Evolutionary conservation across 2,797 vertebrate genomes (phyloP), one percentile per base, ranked within the genome.

Genomic region (Enteromius treurensis): DNA sequence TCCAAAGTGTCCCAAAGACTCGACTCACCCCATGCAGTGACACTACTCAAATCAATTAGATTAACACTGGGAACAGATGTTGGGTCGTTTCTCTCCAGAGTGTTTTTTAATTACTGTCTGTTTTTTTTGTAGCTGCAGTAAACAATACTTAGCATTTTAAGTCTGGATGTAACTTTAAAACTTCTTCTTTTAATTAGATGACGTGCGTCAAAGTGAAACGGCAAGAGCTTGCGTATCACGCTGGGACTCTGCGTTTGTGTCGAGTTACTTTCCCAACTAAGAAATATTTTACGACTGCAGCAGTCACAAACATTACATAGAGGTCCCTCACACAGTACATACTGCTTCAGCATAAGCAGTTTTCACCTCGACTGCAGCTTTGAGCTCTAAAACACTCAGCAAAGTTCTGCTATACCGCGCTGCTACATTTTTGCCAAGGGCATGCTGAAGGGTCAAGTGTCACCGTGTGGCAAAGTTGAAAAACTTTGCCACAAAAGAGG

Each of bases 21-120:
- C 15, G 45, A 32, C 34, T 79, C 71, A 80, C 90, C 82, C 87
- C 90, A 89, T 76, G 81, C 40, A 65, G 90, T 80, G 86, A 71
- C 67, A 77, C 64, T 88, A 89, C 91, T 87, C 80, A 82, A 90
- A 92, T 90, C 85, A 91, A 92, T 88, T 91, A 86, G 86, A 91
- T 93, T 91, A 90, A 90, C 91, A 85, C 87, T 85, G 10, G 77
- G 73, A 90, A 85, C 92, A 93, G 91, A 91, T 93, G 92, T 81
- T 86, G 70, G 32, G 70, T 68, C 77, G 49, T 79, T 71, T 81
- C 47, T 86, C 90, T 86, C 90, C 90, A 88, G 87, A 89, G 89
- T 88, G 90, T 88, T 90, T 92, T 91, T 90, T 92, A 92, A 92
- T 93, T 90, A 92, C 26, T 77, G 78, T 79, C 86, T 76, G 47